phyloP scores from a whole-genome alignment of 64 coral and sea anemone genomes.

The Montipora foliosa region DNA sequence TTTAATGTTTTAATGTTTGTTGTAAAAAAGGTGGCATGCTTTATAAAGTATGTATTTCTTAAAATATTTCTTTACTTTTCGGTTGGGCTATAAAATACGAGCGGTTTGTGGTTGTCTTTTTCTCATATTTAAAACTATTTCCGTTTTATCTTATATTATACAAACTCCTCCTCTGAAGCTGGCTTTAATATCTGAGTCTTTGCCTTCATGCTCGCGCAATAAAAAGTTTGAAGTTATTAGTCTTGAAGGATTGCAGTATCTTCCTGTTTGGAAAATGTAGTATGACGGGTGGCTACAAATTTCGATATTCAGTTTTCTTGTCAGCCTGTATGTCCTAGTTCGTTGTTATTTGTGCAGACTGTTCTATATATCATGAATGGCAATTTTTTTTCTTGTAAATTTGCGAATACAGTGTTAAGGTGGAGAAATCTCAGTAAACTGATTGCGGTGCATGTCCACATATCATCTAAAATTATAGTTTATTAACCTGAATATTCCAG shows the following conservation, averaged over 20 bases:
- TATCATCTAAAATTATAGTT: too few relatives aligned
- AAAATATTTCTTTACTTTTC: background rate
- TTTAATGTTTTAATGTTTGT: too few relatives aligned
- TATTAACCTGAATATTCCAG: too few relatives aligned
- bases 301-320: background rate
- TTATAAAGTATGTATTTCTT: background rate
- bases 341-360: background rate
- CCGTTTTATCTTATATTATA: background rate
- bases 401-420: too few relatives aligned
- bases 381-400: background rate
- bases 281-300: background rate
- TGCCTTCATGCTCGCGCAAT: background rate
- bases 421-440: too few relatives aligned
- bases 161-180: too few relatives aligned
- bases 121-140: background rate
- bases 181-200: background rate
- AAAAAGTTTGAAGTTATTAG: background rate
- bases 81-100: background rate
- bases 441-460: too few relatives aligned
- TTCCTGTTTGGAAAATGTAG: background rate
- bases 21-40: too few relatives aligned
- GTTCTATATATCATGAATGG: slow-evolving; percentile 4
- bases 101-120: background rate
- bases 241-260: background rate
- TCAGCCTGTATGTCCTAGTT: background rate